Conservation (phyloP, 2,113 vertebrate genomes). For the Phyllostomus discolor region DNA sequence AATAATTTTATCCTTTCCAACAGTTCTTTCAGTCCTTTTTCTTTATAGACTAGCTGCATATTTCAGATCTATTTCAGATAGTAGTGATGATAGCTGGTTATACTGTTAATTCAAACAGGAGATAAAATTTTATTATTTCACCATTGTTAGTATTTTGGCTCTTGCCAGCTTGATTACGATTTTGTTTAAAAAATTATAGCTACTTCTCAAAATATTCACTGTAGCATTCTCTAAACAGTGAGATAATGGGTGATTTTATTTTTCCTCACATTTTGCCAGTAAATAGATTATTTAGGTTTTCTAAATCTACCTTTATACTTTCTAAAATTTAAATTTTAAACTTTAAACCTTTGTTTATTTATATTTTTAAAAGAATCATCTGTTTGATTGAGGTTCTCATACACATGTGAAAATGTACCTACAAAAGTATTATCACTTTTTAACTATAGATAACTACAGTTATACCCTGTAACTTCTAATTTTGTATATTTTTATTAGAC, state of each 20-base stretch:
- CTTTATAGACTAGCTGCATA: background rate
- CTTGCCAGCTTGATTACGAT: background rate
- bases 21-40: background rate
- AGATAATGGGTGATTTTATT: background rate
- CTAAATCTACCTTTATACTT: background rate
- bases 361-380: background rate
- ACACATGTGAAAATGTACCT: background rate
- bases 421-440: background rate
- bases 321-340: background rate
- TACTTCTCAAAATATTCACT: background rate
- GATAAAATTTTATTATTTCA: background rate
- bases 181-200: background rate
- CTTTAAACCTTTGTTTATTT: too few relatives aligned
- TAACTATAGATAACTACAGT: background rate
- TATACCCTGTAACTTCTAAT: background rate
- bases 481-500: background rate
- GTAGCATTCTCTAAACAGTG: background rate
- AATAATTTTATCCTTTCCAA: background rate
- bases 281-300: background rate
- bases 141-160: background rate
- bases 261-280: background rate
- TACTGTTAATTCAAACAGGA: background rate
- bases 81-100: background rate
- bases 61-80: background rate
- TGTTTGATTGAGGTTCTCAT: background rate